These are phyloP conservation scores for Porites australiensis DNA, from an alignment of 64 coral and sea anemone species.

Conservation along the genomic window DNA sequence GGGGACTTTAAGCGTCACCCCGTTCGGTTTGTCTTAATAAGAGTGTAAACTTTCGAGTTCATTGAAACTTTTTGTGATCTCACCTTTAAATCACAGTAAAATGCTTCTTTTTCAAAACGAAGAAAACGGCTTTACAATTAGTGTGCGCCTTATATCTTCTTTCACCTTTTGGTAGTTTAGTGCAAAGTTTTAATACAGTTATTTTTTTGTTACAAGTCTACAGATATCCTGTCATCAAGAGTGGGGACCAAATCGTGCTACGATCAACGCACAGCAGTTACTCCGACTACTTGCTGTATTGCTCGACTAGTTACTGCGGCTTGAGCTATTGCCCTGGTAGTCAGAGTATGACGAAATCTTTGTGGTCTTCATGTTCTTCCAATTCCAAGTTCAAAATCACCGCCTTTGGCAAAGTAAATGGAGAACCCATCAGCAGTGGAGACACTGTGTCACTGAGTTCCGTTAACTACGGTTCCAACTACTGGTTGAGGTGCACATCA, in stretches of 20 bases:
- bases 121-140: no score
- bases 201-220: not conserved
- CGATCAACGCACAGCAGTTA: not conserved
- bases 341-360: not conserved
- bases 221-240: not conserved
- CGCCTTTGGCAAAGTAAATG: constrained; percentile 24
- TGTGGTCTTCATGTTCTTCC: not conserved
- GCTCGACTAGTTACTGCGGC: not conserved
- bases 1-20: no score
- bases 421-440: constrained; percentile 46
- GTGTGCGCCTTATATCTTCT: no score
- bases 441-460: constrained; percentile 22
- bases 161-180: no score
- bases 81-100: no score
- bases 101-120: no score
- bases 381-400: not conserved
- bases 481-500: not conserved
- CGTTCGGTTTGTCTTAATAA: no score
- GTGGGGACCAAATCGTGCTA: not conserved
- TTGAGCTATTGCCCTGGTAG: not conserved
- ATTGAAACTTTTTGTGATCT: no score
- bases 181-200: no score
- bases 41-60: no score
- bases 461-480: not conserved
- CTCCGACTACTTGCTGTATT: not conserved